Conservation (phyloP, 2,797 vertebrate genomes). For the Iguana delicatissima region DNA sequence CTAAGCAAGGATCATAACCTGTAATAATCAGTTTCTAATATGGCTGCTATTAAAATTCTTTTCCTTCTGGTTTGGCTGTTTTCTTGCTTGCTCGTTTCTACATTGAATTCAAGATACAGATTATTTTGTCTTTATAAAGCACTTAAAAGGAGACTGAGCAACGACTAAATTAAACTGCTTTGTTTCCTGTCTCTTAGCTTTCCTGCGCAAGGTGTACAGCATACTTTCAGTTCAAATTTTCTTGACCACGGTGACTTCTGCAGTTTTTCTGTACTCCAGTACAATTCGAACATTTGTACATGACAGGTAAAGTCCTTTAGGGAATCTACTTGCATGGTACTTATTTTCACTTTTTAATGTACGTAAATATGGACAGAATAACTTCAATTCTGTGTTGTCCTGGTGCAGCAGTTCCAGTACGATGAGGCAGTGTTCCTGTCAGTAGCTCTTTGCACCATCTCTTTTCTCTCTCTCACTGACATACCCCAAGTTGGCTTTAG, state of each 20-base stretch:
- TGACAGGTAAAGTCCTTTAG: slow-evolving; percentile 82
- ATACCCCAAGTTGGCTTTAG: background rate
- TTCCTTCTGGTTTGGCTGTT: background rate
- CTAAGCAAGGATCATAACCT: background rate
- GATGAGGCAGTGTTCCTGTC: background rate
- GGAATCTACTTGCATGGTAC: background rate
- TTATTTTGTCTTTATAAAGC: background rate
- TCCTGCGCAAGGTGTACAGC: slow-evolving; percentile 94
- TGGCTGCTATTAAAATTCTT: background rate
- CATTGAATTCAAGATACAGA: background rate
- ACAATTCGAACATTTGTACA: slow-evolving; percentile 88
- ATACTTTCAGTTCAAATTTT: slow-evolving; percentile 92
- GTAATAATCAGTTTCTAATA: background rate
- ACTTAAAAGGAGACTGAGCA: slow-evolving; percentile 10
- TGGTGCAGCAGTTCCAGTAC: no score
- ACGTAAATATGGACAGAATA: background rate
- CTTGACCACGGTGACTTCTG: slow-evolving; percentile 88
- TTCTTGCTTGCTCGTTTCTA: background rate
- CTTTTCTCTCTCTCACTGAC: background rate
- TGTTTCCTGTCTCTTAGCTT: slow-evolving; percentile 79
- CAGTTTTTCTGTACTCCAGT: slow-evolving; percentile 87
- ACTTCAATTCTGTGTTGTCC: no score
- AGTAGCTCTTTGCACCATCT: background rate
- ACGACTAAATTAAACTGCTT: background rate
- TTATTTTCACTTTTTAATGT: background rate